Evolutionary conservation across 2,888 invertebrate genomes (phyloP), one percentile per base, ranked within the genome.

Genomic region (Chymomyza fuscimana): DNA sequence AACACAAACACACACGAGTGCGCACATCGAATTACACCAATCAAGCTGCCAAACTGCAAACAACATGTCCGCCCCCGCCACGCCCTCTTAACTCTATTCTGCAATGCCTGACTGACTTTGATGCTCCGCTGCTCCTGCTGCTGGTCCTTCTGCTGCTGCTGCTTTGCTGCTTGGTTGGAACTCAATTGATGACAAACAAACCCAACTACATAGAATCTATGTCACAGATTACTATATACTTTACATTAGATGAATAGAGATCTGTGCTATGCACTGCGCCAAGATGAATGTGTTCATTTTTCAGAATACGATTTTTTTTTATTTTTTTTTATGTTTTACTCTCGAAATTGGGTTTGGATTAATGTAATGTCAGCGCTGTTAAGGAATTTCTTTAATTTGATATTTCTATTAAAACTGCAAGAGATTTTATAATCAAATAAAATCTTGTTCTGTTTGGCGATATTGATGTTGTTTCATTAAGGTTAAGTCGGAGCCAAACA

Each of bases 31-130:
- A 74, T 62, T 62, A 32, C 7, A 32, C 73, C 79, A 78, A 79
- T 78, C 78, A 78, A 63, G 69, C 69, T 67, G 79, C 63, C 52
- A 73, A 62, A 61, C 69, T 67, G 71, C 67, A 78, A 76, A 78
- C 69, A 78, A 70, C 50, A 70, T 67, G 69, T 67, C 58, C 62
- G 62, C 50, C 67, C 79, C 12, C 12, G 40, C 40, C 40, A 10
- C 40, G 10, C 12, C 40, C 40, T 4, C 40, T 46, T 46, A 56
- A 67, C 40, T 67, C 61, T 58, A 62, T 61, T 54, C 62, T 67
- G 7, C 67, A 69, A 69, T 79, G 74, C 74, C 16, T n/a, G 19
- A 54, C 16, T 54, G 54, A 22, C 54, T 52, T 74, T 46, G 12
- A 10, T 10, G 40, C 40, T 46, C 32, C 32, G 12, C 12, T 46